Conservation (phyloP, 1,140 invertebrate genomes). For the Bombus polaris region DNA sequence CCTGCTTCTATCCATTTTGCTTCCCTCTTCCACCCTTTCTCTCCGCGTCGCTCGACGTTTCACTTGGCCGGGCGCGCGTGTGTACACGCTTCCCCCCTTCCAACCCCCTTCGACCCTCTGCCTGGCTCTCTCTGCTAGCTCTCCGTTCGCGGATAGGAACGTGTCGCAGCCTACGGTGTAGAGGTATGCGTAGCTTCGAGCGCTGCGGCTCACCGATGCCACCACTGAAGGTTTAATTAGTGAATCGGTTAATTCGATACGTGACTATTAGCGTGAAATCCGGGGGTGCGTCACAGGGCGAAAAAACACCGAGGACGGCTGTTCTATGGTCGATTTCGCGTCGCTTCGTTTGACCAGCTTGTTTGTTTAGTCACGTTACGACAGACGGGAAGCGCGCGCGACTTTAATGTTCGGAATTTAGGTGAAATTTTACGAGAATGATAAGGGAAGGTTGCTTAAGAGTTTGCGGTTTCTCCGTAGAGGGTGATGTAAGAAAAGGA, state of each 20-base stretch:
- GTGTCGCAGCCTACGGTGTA: conserved; percentile 34
- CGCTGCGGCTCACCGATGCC: conserved; percentile 63
- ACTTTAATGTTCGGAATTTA: not conserved
- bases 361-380: not conserved
- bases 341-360: not conserved
- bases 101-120: not conserved
- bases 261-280: conserved; percentile 68
- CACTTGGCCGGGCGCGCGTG: not conserved
- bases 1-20: too few relatives aligned
- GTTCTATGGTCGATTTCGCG: not conserved
- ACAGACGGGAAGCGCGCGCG: not conserved
- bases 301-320: conserved; percentile 5
- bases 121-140: not conserved
- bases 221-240: conserved; percentile 72
- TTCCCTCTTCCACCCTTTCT: not conserved
- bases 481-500: not conserved
- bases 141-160: not conserved
- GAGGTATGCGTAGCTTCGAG: conserved; percentile 65
- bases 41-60: not conserved
- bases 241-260: conserved; percentile 71
- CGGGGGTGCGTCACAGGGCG: conserved; percentile 26
- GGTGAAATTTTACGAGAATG: not conserved
- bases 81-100: conserved; percentile 1
- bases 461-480: too few relatives aligned
- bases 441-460: not conserved